Evolutionary conservation across 2,888 invertebrate genomes (phyloP).

Genomic region (Tetheella fluctuosa): DNA sequence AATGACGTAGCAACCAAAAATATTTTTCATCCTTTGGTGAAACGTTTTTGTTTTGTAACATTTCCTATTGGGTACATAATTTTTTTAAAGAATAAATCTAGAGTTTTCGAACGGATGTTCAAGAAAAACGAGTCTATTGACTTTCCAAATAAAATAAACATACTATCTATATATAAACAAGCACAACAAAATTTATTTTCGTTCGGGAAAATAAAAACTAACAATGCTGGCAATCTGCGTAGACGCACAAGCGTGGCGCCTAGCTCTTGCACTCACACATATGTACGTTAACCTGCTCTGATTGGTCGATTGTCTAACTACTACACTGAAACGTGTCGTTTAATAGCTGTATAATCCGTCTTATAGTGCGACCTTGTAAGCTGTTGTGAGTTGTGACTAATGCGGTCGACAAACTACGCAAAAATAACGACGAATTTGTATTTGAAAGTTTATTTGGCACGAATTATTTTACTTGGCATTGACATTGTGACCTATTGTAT

Average conservation of each 20-base stretch:
- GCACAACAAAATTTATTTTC: not conserved
- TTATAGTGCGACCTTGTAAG: constrained; percentile 20
- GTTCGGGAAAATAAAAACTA: not conserved
- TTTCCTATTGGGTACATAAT: no score
- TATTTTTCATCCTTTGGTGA: not conserved
- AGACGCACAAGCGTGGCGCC: constrained; percentile 20
- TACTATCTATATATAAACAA: not conserved
- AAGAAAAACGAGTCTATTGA: constrained; percentile 1
- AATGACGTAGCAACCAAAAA: not conserved
- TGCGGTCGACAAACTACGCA: constrained; percentile 39
- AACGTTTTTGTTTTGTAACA: not conserved
- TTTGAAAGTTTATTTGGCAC: constrained; percentile 13
- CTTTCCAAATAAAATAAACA: constrained; percentile 2
- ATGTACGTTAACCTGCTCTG: not conserved
- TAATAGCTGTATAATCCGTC: constrained; percentile 1
- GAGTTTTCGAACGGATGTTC: not conserved
- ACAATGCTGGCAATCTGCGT: constrained; percentile 14
- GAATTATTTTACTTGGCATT: not conserved
- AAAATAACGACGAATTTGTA: constrained; percentile 21
- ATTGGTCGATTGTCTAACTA: not conserved
- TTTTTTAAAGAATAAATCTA: not conserved
- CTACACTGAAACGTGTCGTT: not conserved
- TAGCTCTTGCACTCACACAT: not conserved
- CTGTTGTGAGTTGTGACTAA: constrained; percentile 48
- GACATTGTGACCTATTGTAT: constrained; percentile 19